A percentile compares a stretch with the other conserved stretches of the same genome.
These are phyloP conservation scores for Oreochromis grahami DNA, from an alignment of 2,797 vertebrate genomes.

Conservation along the genomic window DNA sequence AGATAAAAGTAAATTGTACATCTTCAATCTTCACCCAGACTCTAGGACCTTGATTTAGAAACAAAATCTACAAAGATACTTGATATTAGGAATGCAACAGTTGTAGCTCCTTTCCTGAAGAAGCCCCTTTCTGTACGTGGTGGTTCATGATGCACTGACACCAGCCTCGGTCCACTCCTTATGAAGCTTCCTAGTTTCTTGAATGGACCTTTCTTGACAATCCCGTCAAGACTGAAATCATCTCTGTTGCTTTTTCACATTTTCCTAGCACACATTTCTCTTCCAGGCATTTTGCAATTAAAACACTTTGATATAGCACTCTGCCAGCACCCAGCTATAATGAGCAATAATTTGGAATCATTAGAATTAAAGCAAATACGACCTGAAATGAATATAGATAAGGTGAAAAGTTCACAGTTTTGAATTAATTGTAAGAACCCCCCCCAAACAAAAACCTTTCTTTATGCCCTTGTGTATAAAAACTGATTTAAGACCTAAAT, in stretches of 20 bases:
- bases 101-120: not conserved
- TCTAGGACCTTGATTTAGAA: not conserved
- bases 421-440: no score
- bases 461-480: no score
- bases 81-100: not conserved
- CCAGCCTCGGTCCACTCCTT: not conserved
- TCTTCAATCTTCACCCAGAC: not conserved
- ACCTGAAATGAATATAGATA: not conserved
- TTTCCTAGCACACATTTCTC: not conserved
- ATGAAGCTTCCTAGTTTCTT: not conserved
- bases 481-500: not conserved
- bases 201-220: not conserved
- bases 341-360: not conserved
- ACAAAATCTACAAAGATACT: not conserved
- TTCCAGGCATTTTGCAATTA: not conserved
- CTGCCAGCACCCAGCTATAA: not conserved
- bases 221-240: not conserved
- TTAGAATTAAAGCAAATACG: not conserved
- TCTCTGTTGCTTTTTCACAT: not conserved
- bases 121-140: not conserved
- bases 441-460: no score
- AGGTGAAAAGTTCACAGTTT: not conserved
- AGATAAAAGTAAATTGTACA: not conserved
- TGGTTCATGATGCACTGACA: not conserved
- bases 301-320: not conserved